A percentile compares a stretch with the other conserved stretches of the same genome.
Conservation (phyloP, 2,888 invertebrate genomes). For the Tuta absoluta region DNA sequence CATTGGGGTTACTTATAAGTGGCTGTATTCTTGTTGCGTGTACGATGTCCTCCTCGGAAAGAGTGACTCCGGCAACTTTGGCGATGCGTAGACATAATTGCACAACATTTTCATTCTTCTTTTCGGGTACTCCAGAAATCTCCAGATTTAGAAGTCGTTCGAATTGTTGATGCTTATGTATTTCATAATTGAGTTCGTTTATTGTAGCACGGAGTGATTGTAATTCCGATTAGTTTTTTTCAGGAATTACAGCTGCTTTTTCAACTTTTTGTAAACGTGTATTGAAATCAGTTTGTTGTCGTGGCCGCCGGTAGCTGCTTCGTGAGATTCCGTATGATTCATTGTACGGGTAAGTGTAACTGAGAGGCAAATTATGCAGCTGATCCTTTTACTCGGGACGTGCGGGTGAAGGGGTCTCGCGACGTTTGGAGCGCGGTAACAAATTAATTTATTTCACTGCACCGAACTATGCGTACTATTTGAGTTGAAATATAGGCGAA, state of each 20-base stretch:
- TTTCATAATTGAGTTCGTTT: not conserved
- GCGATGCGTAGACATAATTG: not conserved
- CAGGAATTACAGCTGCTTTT: not conserved
- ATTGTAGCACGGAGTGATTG: constrained; percentile 4
- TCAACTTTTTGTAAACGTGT: not conserved
- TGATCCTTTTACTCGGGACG: too few species aligned
- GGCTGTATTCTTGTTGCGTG: constrained; percentile 16
- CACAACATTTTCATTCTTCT: not conserved
- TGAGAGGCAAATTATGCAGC: too few species aligned
- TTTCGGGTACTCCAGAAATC: constrained; percentile 5
- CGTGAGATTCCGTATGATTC: too few species aligned
- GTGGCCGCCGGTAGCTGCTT: too few species aligned
- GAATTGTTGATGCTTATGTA: constrained; percentile 5
- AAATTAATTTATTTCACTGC: too few species aligned
- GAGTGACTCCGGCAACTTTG: not conserved
- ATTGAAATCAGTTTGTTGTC: not conserved
- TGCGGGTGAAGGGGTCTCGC: too few species aligned
- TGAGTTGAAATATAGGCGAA: too few species aligned
- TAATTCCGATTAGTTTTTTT: not conserved
- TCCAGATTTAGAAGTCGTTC: constrained; percentile 8
- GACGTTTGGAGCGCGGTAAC: too few species aligned
- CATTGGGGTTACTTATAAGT: not conserved
- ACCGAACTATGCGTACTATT: too few species aligned
- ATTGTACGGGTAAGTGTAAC: too few species aligned
- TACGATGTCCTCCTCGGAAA: not conserved